A percentile compares a stretch with the other conserved stretches of the same genome.
These are phyloP conservation scores for Malacosoma neustria DNA, from an alignment of 2,888 invertebrate species.

Conservation along the genomic window DNA sequence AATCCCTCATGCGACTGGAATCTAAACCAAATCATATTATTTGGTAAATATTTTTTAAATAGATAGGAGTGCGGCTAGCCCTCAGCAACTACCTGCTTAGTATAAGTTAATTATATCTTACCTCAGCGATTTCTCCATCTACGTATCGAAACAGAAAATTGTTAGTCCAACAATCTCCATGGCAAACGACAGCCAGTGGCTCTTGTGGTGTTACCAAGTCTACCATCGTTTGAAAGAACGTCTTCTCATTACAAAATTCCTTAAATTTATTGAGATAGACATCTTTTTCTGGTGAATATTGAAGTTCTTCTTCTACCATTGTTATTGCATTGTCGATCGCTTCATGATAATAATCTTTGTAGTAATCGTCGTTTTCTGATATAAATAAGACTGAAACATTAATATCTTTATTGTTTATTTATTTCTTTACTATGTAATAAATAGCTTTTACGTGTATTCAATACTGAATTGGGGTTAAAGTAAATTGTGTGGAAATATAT, in stretches of 20 bases:
- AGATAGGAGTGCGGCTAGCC: no score
- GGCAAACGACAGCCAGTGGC: slow-evolving; percentile 80
- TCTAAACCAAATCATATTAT: no score
- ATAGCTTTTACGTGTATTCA: no score
- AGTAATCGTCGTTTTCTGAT: slow-evolving; percentile 79
- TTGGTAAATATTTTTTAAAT: no score
- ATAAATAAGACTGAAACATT: slow-evolving; percentile 71
- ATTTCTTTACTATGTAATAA: no score
- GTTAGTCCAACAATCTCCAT: slow-evolving; percentile 86
- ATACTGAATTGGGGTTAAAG: no score
- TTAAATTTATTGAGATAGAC: slow-evolving; percentile 75
- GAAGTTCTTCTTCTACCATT: slow-evolving; percentile 73
- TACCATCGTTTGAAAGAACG: slow-evolving; percentile 81
- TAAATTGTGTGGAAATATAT: no score
- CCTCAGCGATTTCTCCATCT: slow-evolving; percentile 70
- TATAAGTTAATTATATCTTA: no score
- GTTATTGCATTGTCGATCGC: slow-evolving; percentile 78
- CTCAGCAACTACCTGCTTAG: no score
- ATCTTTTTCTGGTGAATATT: slow-evolving; percentile 48
- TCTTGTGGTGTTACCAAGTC: slow-evolving; percentile 76
- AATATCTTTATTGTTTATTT: background rate
- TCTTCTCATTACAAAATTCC: slow-evolving; percentile 76
- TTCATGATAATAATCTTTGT: slow-evolving; percentile 79
- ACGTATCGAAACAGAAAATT: slow-evolving; percentile 79
- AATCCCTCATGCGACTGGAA: no score